Conservation (phyloP, 2,888 invertebrate species). For the Crossocerus cetratus region DNA sequence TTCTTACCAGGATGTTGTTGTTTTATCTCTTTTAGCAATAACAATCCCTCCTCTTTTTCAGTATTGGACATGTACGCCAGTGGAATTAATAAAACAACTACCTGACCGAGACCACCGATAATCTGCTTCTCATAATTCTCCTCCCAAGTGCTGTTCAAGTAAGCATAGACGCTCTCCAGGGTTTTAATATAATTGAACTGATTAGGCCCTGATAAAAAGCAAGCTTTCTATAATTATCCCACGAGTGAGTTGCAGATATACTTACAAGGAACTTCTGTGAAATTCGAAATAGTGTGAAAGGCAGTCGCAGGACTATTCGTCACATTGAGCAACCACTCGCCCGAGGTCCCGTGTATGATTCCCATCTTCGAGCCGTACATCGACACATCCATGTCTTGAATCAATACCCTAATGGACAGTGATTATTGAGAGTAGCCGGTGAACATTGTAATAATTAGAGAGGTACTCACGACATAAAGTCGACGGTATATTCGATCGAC, state of each 20-base stretch:
- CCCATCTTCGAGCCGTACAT: slow-evolving; percentile 81
- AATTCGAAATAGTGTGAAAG: slow-evolving; percentile 63
- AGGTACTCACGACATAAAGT: slow-evolving; percentile 48
- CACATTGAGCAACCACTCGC: slow-evolving; percentile 80
- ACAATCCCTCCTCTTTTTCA: slow-evolving; percentile 46
- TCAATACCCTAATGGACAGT: slow-evolving; percentile 78
- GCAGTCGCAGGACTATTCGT: slow-evolving; percentile 79
- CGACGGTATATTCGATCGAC: slow-evolving; percentile 43
- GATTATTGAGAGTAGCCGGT: not conserved
- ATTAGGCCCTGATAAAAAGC: slow-evolving; percentile 58
- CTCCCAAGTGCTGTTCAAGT: slow-evolving; percentile 61
- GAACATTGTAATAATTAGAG: not conserved
- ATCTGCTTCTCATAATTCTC: slow-evolving; percentile 40
- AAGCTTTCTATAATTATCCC: not conserved
- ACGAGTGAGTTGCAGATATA: not conserved
- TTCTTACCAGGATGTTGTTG: slow-evolving; percentile 63
- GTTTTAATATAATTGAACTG: slow-evolving; percentile 56
- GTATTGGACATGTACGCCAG: slow-evolving; percentile 38
- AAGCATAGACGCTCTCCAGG: slow-evolving; percentile 44
- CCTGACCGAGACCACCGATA: slow-evolving; percentile 66
- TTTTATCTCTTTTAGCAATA: slow-evolving; percentile 57
- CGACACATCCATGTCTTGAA: slow-evolving; percentile 80
- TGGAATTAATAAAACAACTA: slow-evolving; percentile 62
- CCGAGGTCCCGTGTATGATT: slow-evolving; percentile 82
- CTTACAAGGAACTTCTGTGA: slow-evolving; percentile 59